Percentiles rank a stretch among this genome's conserved stretches.
Evolutionary conservation across 2,797 vertebrate species (phyloP).

Genomic region (Sphenodon punctatus): DNA sequence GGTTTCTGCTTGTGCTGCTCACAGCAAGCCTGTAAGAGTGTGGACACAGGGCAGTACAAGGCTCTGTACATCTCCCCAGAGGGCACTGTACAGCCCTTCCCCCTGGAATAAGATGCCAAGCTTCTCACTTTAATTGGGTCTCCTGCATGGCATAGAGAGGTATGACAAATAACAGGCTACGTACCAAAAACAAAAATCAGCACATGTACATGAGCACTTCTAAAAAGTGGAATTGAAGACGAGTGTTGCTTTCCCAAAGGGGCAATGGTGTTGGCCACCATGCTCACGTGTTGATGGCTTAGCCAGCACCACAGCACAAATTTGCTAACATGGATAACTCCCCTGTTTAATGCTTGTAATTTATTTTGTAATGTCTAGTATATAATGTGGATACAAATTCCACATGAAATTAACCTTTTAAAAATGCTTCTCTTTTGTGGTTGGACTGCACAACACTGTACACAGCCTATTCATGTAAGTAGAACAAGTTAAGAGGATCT

Average conservation of each 20-base stretch:
- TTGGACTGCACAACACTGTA: constrained; percentile 8
- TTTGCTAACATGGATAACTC: no score
- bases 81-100: neutral
- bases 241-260: neutral
- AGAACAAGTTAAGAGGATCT: neutral
- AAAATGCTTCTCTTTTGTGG: neutral
- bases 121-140: neutral
- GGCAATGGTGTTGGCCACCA: neutral
- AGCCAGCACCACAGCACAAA: neutral
- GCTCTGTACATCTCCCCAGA: neutral
- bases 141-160: fast-evolving
- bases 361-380: no score
- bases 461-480: neutral
- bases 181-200: neutral
- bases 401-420: neutral
- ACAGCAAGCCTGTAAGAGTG: neutral
- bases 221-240: neutral
- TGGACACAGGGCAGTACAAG: neutral
- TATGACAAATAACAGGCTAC: neutral
- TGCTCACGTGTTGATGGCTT: neutral
- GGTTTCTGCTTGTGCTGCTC: neutral
- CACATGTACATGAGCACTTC: neutral
- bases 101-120: neutral
- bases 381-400: no score
- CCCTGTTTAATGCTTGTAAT: no score